These are phyloP conservation scores for Melanotaenia boesemani DNA, from an alignment of 2,797 vertebrate species.

Conservation along the genomic window DNA sequence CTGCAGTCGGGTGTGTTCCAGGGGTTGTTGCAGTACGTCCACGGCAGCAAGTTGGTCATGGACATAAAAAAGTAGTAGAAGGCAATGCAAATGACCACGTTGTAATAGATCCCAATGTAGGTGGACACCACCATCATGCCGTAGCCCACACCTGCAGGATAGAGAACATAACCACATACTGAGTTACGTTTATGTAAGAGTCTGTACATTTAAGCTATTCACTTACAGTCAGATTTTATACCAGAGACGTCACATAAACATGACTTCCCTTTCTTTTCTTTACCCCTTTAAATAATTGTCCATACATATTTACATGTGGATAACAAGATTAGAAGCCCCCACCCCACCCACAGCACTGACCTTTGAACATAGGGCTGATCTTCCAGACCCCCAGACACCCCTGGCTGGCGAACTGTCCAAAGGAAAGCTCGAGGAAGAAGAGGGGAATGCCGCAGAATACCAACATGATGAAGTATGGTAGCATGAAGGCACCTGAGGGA, in stretches of 20 bases:
- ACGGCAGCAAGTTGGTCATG: constrained; percentile 95
- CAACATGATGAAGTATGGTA: constrained; percentile 99
- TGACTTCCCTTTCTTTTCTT: background rate
- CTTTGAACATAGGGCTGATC: constrained; percentile 99
- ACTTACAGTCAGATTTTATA: background rate
- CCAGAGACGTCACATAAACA: background rate
- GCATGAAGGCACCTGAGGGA: constrained; percentile 94
- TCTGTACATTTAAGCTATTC: background rate
- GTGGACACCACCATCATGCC: constrained; percentile 99
- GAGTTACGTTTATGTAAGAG: background rate
- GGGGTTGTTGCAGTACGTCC: constrained; percentile 96
- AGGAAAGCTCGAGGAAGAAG: constrained; percentile 98
- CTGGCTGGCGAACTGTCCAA: constrained; percentile 96
- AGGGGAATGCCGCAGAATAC: constrained; percentile 98
- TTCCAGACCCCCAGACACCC: constrained; percentile 98
- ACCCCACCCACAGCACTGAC: constrained; percentile 68
- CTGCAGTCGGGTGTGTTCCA: constrained; percentile 94
- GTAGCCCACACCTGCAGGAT: constrained; percentile 91
- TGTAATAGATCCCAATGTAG: constrained; percentile 99
- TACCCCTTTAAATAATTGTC: background rate
- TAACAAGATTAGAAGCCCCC: background rate
- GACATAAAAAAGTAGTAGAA: constrained; percentile 99
- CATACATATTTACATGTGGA: background rate
- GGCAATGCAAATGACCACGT: constrained; percentile 98
- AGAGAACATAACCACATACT: background rate